Evolutionary conservation across 2,888 invertebrate species (phyloP).

Genomic region (Sipunculus nudus): DNA sequence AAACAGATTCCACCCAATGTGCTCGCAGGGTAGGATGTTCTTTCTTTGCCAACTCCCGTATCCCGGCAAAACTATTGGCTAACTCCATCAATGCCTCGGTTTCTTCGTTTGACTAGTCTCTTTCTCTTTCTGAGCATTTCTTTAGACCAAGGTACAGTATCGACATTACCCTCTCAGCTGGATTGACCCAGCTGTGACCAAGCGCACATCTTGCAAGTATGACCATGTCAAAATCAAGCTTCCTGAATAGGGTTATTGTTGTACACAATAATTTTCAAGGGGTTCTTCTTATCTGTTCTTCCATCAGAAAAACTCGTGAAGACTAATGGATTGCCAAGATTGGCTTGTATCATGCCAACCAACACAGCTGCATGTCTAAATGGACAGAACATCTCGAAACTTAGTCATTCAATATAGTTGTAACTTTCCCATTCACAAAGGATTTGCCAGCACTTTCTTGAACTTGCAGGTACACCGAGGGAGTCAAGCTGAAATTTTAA

Average conservation of each 20-base stretch:
- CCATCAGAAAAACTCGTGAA: conserved; percentile 33
- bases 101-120: neutral
- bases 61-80: no score
- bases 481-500: conserved; percentile 19
- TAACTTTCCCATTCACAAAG: conserved; percentile 29
- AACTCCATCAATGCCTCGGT: neutral
- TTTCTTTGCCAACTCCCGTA: neutral
- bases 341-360: neutral
- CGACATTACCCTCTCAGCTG: conserved; percentile 32
- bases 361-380: conserved; percentile 26
- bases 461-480: conserved; percentile 25
- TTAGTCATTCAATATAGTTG: conserved; percentile 26
- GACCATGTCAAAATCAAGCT: conserved; percentile 32
- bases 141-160: conserved; percentile 19
- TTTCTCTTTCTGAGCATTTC: conserved; percentile 5
- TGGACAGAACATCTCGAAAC: conserved; percentile 27
- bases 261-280: conserved; percentile 30
- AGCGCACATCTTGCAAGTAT: conserved; percentile 32
- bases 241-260: conserved; percentile 29
- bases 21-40: neutral
- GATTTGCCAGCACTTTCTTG: conserved; percentile 17
- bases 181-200: conserved; percentile 34
- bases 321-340: neutral
- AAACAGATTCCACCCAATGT: neutral
- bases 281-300: conserved; percentile 34